phyloP scores from a whole-genome alignment of 1,140 invertebrate genomes.

The Drosophila insularis region DNA sequence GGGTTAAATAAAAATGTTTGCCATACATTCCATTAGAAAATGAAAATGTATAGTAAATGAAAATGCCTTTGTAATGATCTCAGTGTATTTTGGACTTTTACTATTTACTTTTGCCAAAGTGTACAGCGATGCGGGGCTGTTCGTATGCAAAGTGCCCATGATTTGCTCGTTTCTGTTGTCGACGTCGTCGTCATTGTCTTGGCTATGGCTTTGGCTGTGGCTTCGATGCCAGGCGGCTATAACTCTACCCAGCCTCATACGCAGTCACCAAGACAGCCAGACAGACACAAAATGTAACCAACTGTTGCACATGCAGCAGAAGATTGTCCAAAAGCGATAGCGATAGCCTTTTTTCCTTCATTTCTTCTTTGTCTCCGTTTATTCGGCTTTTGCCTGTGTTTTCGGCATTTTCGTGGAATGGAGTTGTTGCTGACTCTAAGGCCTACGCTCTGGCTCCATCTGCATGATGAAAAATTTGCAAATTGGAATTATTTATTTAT shows the following conservation, averaged over 20 bases:
- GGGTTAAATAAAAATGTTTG: background rate
- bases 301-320: slow-evolving; percentile 58
- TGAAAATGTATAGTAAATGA: background rate
- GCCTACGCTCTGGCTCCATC: slow-evolving; percentile 41
- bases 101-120: background rate
- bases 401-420: slow-evolving; percentile 41
- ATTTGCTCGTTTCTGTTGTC: slow-evolving; percentile 80
- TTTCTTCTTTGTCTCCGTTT: slow-evolving; percentile 30
- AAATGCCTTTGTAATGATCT: background rate
- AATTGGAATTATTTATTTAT: slow-evolving; percentile 77
- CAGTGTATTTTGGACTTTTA: slow-evolving; percentile 7
- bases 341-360: slow-evolving; percentile 72
- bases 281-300: slow-evolving; percentile 9
- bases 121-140: slow-evolving; percentile 17
- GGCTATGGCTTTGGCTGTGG: slow-evolving; percentile 9
- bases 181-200: slow-evolving; percentile 76
- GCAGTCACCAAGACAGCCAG: slow-evolving; percentile 16
- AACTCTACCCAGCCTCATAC: slow-evolving; percentile 35
- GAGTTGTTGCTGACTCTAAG: slow-evolving; percentile 40
- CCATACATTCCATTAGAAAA: background rate
- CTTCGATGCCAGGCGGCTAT: slow-evolving; percentile 2
- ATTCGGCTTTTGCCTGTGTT: background rate
- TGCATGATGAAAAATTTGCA: slow-evolving; percentile 71
- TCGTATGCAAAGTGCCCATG: slow-evolving; percentile 70
- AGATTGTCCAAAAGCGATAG: slow-evolving; percentile 77